Evolutionary conservation across 2,888 invertebrate genomes (phyloP).

Genomic region (Allophyes oxyacanthae): DNA sequence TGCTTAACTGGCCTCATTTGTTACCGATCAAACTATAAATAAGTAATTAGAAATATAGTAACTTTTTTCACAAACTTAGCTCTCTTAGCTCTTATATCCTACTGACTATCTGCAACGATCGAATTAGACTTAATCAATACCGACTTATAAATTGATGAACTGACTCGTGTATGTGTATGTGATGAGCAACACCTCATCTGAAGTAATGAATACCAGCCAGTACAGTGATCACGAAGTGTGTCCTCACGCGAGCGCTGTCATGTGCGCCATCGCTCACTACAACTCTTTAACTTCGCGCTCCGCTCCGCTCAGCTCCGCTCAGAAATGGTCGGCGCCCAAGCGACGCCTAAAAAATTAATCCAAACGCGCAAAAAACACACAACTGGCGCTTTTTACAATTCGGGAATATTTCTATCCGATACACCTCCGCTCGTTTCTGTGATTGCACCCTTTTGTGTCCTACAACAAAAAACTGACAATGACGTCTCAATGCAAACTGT

Average conservation of each 20-base stretch:
- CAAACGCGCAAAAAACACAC: conserved; percentile 63
- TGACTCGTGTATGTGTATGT: not conserved
- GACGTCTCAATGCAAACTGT: conserved; percentile 74
- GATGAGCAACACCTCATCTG: not conserved
- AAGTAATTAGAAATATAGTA: too few relatives aligned
- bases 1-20: too few relatives aligned
- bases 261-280: not conserved
- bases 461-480: conserved; percentile 58
- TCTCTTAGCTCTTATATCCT: too few relatives aligned
- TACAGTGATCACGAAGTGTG: conserved; percentile 1
- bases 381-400: conserved; percentile 69
- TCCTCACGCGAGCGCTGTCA: conserved; percentile 11
- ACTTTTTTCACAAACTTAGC: too few relatives aligned
- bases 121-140: not conserved
- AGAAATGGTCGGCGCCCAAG: not conserved
- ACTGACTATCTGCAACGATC: not conserved
- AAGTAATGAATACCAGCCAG: not conserved
- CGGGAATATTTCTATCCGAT: conserved; percentile 56
- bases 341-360: conserved; percentile 52
- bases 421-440: conserved; percentile 60
- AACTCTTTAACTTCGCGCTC: not conserved
- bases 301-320: not conserved
- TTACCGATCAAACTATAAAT: too few relatives aligned
- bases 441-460: conserved; percentile 69
- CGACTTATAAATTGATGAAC: not conserved